Base-by-base conservation (phyloP, 2,113 vertebrate genomes). In the Sarotherodon lohbergeri region DNA sequence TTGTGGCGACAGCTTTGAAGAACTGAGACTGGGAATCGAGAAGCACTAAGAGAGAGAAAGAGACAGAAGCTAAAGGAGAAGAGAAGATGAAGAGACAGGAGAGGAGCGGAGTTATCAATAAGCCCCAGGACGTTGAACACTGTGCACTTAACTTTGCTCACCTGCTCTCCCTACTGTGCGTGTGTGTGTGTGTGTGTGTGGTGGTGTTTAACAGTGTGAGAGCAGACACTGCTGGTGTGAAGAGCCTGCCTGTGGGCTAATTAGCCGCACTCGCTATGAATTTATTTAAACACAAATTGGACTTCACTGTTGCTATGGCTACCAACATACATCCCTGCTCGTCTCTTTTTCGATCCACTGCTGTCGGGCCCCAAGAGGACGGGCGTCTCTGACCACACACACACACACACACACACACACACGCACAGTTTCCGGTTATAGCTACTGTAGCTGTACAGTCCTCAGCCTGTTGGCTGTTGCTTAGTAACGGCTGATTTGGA, bases 401-500 rank as follows among this genome's bases (percentile, higher is more conserved):
- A 13, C 50, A 14, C 22, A 7, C 73, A 14, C 22, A 7, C 73
- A 9, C 50, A 9, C 50, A n/a, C 50, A 9, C 79, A 14, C 50
- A n/a, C 50, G 5, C 79, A 9, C 36, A 32, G 16, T n/a, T 82
- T 85, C 82, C 54, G 82, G 84, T 86, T 90, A 81, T 71, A 92
- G 76, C 80, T 86, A 52, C 50, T 84, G 87, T 61, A 80, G 82
- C 54, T 48, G 39, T 80, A 79, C 56, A 36, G 82, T 83, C 24
- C 43, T 4, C 24, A 79, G 41, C 29, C 85, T 46, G 82, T 34
- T 19, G 57, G 76, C 82, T 81, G 92, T 93, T 92, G 89, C 92
- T 79, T 86, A 76, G 92, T 84, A 93, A 90, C 89, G 19, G 86
- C 80, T 78, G 57, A 82, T 85, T 50, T 2, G 57, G 34, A 89